A percentile compares a stretch with the other conserved stretches of the same genome.
phyloP scores from a whole-genome alignment of 2,797 vertebrate species.

The Rhinichthys osculus region DNA sequence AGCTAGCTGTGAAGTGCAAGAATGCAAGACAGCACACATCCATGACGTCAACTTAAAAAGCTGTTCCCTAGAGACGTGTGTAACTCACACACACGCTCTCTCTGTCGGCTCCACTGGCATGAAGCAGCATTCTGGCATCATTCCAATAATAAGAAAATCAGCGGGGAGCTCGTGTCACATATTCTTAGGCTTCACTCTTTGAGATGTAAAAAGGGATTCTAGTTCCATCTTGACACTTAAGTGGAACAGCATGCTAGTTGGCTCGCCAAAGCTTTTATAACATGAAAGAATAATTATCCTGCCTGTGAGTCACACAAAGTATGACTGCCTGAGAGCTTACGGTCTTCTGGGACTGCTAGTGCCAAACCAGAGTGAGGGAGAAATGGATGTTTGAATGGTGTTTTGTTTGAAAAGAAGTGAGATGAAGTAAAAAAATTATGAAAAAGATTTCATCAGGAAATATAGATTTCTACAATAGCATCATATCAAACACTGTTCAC shows the following conservation, averaged over 20 bases:
- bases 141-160: conserved; percentile 39
- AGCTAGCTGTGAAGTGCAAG: neutral
- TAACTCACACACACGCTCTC: neutral
- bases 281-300: conserved; percentile 74
- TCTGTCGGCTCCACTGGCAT: neutral
- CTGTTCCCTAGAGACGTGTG: neutral
- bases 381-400: conserved; percentile 46
- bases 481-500: neutral
- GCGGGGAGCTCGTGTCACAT: conserved; percentile 35
- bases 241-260: conserved; percentile 51
- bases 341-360: conserved; percentile 67
- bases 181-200: neutral
- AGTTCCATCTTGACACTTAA: conserved; percentile 54
- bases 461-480: neutral
- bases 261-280: conserved; percentile 70
- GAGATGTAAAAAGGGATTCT: conserved; percentile 54
- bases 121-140: conserved; percentile 32
- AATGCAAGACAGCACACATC: neutral
- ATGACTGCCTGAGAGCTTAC: conserved; percentile 66
- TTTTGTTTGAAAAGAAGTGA: conserved; percentile 6
- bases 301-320: conserved; percentile 67
- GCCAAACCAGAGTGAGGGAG: conserved; percentile 58
- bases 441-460: neutral
- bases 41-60: conserved; percentile 28
- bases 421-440: neutral